These are phyloP conservation scores for Pelagia noctiluca DNA, from an alignment of 30 jellyfish, hydroid and myxozoan species.

Conservation along the genomic window DNA sequence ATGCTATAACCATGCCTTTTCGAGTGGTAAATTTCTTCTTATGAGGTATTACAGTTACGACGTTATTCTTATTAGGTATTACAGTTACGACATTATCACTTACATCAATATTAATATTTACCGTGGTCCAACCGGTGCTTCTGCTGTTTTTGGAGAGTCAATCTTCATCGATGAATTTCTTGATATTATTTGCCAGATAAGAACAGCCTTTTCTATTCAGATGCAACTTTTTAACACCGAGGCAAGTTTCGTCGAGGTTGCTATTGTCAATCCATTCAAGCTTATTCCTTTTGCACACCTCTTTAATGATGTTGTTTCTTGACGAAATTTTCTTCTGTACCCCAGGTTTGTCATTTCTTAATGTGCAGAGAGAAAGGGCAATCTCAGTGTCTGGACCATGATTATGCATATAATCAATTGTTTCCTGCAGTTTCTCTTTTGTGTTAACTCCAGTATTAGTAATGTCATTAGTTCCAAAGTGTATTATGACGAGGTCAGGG, in stretches of 20 bases:
- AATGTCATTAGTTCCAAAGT: neutral
- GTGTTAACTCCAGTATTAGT: constrained; percentile 6
- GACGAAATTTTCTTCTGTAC: constrained; percentile 19
- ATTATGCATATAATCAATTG: neutral
- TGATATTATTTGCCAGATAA: neutral
- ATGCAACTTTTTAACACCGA: neutral
- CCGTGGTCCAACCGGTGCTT: too few species aligned
- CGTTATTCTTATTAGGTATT: too few species aligned
- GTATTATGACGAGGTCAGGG: constrained; percentile 3
- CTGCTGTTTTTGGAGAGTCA: too few species aligned
- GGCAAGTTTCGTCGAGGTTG: constrained; percentile 2
- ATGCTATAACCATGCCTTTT: constrained; percentile 17
- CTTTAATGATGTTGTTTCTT: constrained; percentile 12
- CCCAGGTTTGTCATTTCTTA: neutral
- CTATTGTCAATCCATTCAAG: neutral
- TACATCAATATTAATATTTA: too few species aligned
- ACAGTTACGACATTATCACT: too few species aligned
- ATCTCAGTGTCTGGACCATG: constrained; percentile 3
- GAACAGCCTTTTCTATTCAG: neutral
- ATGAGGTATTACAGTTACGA: too few species aligned
- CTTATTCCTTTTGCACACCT: neutral
- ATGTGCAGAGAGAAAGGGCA: neutral
- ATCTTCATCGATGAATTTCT: too few species aligned
- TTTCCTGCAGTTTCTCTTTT: constrained; percentile 14
- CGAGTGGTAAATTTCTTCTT: too few species aligned